phyloP scores from a whole-genome alignment of 2,888 invertebrate genomes.

The Tethea ocularis region DNA sequence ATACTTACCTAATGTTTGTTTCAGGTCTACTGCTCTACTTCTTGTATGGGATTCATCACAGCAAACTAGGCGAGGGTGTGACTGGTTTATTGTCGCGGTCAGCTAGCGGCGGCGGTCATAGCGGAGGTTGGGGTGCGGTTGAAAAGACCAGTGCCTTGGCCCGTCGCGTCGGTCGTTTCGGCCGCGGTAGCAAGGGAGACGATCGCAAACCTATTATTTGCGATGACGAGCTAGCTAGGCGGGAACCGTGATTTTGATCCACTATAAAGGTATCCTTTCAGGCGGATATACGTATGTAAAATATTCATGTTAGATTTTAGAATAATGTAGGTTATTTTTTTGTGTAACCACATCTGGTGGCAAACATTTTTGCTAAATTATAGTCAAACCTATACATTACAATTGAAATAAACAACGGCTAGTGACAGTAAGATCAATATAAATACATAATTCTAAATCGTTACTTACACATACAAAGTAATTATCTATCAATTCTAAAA shows the following conservation, averaged over 20 bases:
- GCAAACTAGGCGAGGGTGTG: slow-evolving; percentile 88
- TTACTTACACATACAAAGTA: too few species aligned
- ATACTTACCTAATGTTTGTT: slow-evolving; percentile 28
- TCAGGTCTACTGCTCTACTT: slow-evolving; percentile 92
- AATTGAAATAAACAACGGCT: too few species aligned
- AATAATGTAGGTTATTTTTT: background rate
- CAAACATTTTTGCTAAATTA: background rate
- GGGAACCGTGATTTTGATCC: slow-evolving; percentile 69
- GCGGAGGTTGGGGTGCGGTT: slow-evolving; percentile 76
- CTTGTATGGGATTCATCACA: slow-evolving; percentile 93
- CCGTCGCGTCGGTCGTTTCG: slow-evolving; percentile 67
- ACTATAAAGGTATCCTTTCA: slow-evolving; percentile 8
- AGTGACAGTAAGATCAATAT: too few species aligned
- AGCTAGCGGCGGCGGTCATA: slow-evolving; percentile 64
- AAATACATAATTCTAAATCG: too few species aligned
- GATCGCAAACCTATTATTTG: slow-evolving; percentile 76
- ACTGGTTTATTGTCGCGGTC: slow-evolving; percentile 71
- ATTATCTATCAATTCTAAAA: too few species aligned
- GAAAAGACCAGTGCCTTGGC: slow-evolving; percentile 73
- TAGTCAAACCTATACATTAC: too few species aligned
- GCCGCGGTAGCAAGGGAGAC: slow-evolving; percentile 66
- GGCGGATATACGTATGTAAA: slow-evolving; percentile 14
- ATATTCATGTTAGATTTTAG: slow-evolving; percentile 22
- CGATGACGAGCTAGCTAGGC: slow-evolving; percentile 72
- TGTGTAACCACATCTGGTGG: slow-evolving; percentile 17